phyloP scores from a whole-genome alignment of 2,888 invertebrate species.

The Nemurella pictetii region DNA sequence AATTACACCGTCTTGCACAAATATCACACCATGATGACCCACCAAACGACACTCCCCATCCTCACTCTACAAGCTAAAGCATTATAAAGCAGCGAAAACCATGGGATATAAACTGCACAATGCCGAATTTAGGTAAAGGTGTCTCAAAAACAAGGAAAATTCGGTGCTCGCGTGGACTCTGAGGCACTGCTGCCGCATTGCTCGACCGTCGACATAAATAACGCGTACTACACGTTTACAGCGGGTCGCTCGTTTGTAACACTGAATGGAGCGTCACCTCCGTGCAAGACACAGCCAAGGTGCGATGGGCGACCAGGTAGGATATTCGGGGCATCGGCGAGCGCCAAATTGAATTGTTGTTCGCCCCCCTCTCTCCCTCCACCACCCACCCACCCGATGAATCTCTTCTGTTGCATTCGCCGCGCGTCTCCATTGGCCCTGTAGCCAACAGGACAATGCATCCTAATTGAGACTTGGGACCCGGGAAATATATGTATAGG shows the following conservation, averaged over 20 bases:
- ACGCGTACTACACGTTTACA: not conserved
- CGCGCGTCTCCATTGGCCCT: not conserved
- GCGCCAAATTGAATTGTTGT: not conserved
- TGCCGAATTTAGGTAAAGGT: too few relatives aligned
- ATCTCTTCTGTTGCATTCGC: not conserved
- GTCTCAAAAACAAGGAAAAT: too few relatives aligned
- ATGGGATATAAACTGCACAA: too few relatives aligned
- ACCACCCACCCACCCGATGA: not conserved
- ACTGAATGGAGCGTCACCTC: not conserved
- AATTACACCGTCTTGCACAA: too few relatives aligned
- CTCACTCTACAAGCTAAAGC: too few relatives aligned
- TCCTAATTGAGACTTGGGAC: not conserved
- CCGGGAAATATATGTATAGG: not conserved
- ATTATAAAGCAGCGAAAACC: too few relatives aligned
- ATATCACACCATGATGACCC: too few relatives aligned
- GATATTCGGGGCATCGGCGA: not conserved
- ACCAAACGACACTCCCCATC: too few relatives aligned
- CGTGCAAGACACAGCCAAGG: not conserved
- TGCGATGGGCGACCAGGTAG: not conserved
- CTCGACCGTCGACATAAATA: not conserved
- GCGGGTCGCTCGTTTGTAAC: not conserved
- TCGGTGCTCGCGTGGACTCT: too few relatives aligned
- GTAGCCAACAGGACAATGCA: not conserved
- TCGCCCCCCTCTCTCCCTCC: too few relatives aligned
- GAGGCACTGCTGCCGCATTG: not conserved